These are phyloP conservation scores for Dinomys branickii DNA, from an alignment of 2,113 vertebrate species.

Conservation along the genomic window DNA sequence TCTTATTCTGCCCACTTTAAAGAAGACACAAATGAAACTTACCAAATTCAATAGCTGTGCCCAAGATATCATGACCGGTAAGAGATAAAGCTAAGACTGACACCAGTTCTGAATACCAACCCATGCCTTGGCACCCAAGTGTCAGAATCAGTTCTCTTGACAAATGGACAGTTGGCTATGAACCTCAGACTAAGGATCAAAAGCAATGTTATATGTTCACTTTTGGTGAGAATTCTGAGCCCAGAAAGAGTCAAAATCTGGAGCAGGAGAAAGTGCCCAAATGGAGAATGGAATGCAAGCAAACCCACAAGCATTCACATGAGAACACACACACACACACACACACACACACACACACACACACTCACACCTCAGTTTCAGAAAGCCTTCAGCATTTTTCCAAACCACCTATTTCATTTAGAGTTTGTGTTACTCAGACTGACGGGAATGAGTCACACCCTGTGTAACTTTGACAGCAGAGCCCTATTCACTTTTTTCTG, in stretches of 20 bases:
- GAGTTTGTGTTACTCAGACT: not conserved
- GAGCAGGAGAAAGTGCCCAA: not conserved
- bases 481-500: not conserved
- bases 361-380: not conserved
- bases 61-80: not conserved
- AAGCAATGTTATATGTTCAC: not conserved
- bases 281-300: not conserved
- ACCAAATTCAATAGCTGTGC: not conserved
- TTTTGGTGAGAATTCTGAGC: conserved; percentile 1
- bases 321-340: not conserved
- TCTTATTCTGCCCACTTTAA: not conserved
- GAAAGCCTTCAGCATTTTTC: not conserved
- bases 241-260: not conserved
- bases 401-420: not conserved
- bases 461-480: not conserved
- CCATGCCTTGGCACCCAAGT: not conserved
- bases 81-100: not conserved
- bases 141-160: not conserved
- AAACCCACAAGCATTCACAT: not conserved
- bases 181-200: not conserved
- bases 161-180: accelerated
- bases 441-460: not conserved
- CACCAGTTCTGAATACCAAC: not conserved
- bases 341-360: not conserved
- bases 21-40: not conserved